These are phyloP conservation scores for Sciurus niger DNA, from an alignment of 2,113 vertebrate species.

Conservation along the genomic window DNA sequence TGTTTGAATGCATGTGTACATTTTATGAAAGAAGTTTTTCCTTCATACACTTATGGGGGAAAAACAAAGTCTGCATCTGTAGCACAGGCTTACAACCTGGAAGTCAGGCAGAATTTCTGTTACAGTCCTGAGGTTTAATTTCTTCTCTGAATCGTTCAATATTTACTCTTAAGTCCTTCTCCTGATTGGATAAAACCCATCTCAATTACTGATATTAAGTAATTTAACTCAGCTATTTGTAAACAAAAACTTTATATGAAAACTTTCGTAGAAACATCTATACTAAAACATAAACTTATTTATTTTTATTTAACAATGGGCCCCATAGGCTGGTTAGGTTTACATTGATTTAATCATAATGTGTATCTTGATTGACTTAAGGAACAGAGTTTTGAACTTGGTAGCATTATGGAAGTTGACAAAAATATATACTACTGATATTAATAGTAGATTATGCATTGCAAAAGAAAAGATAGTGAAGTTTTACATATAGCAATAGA, in stretches of 20 bases:
- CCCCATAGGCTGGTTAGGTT: background rate
- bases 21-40: background rate
- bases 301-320: background rate
- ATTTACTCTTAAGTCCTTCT: background rate
- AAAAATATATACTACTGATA: no score
- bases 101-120: background rate
- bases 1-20: background rate
- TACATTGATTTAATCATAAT: background rate
- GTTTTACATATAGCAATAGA: background rate
- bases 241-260: background rate
- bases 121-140: background rate
- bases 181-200: background rate
- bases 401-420: background rate
- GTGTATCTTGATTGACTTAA: background rate
- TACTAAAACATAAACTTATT: no score
- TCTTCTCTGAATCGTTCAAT: background rate
- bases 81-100: accelerated
- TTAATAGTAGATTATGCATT: background rate
- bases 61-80: background rate
- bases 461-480: background rate
- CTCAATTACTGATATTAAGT: background rate
- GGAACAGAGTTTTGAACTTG: background rate
- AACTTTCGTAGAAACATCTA: background rate
- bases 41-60: no score
- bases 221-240: background rate